Base-by-base conservation (phyloP, 2,113 vertebrate species). In the Colistium nudipinnis region DNA sequence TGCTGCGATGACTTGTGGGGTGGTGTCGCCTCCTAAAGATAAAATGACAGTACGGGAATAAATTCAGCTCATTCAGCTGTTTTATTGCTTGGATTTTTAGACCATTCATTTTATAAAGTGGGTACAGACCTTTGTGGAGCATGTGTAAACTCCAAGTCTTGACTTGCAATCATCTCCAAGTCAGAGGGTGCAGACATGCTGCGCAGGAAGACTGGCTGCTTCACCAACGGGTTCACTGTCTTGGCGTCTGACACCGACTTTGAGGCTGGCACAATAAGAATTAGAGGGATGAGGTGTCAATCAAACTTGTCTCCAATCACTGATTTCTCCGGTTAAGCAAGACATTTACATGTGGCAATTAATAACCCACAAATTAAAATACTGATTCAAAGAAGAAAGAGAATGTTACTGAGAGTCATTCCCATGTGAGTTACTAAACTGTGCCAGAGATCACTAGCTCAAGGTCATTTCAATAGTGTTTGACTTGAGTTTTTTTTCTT, bases 111-210 rank as follows among this genome's bases (percentile, higher is more conserved):
- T 1, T 28, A 22, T 56, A 6, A 57, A 52, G 49, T 2, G 12
- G 20, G 36, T 0, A 25, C 0, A 22, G 14, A 80, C 98, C 97
- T 96, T 85, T 96, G 95, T 22, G 93, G 92, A 1, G 95, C 92
- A 39, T 97, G 91, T 45, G 95, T 94, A 83, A 99, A 99, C 88
- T 99, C 98, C 36, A 98, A 70, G 51, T 99, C 98, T 63, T 97
- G 96, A 1, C 92, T 98, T 27, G 96, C 97, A 4, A 99, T 98
- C 98, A 99, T 99, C 86, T 99, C 98, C 54, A 99, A 89, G 88
- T 99, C 98, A 13, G 98, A 99, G 0, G 98, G 98, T 1, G 98
- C 98, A 0, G 98, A 99, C 97, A 99, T 97, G 77, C 98, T 99
- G 65, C 98, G 96, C 39, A 99, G 93, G 63, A 99, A 99, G 61